Percentiles rank a stretch among this genome's conserved stretches.
Conservation (phyloP, 2,888 invertebrate species). For the Acrocera orbiculus region DNA sequence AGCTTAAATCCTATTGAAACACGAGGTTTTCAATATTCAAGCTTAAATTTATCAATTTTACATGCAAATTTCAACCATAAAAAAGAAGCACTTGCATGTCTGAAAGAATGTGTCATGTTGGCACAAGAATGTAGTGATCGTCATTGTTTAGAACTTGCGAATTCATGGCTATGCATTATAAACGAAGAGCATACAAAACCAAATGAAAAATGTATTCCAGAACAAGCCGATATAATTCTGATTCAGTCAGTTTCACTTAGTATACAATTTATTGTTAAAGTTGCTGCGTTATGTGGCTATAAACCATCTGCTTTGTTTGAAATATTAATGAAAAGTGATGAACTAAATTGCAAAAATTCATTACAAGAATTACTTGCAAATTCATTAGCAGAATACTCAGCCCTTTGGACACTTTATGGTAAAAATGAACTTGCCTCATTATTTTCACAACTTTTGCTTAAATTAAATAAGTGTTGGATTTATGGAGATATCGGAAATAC, state of each 20-base stretch:
- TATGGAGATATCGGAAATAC: conserved; percentile 39
- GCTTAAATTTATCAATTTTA: conserved; percentile 75
- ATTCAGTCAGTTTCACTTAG: conserved; percentile 56
- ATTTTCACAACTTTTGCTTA: conserved; percentile 59
- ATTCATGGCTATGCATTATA: conserved; percentile 58
- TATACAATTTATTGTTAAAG: conserved; percentile 59
- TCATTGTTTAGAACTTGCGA: conserved; percentile 67
- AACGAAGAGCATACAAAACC: conserved; percentile 38
- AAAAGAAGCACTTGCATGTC: conserved; percentile 56
- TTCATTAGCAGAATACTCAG: conserved; percentile 64
- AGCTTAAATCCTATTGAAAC: conserved; percentile 35
- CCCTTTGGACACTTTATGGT: conserved; percentile 77
- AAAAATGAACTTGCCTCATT: conserved; percentile 69
- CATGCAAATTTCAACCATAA: conserved; percentile 63
- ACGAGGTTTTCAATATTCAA: conserved; percentile 62
- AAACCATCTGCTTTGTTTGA: conserved; percentile 35
- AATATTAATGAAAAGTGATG: conserved; percentile 67
- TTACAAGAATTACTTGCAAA: conserved; percentile 64
- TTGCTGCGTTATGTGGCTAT: conserved; percentile 39
- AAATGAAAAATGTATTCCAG: conserved; percentile 49
- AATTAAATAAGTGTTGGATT: conserved; percentile 45
- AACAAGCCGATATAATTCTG: conserved; percentile 48
- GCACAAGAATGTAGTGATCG: conserved; percentile 79
- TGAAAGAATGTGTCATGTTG: conserved; percentile 73
- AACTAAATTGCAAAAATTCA: conserved; percentile 69